Percentiles rank a stretch among this genome's conserved stretches.
phyloP scores from a whole-genome alignment of 2,888 invertebrate species.

The Callyntrura guangdongensis region DNA sequence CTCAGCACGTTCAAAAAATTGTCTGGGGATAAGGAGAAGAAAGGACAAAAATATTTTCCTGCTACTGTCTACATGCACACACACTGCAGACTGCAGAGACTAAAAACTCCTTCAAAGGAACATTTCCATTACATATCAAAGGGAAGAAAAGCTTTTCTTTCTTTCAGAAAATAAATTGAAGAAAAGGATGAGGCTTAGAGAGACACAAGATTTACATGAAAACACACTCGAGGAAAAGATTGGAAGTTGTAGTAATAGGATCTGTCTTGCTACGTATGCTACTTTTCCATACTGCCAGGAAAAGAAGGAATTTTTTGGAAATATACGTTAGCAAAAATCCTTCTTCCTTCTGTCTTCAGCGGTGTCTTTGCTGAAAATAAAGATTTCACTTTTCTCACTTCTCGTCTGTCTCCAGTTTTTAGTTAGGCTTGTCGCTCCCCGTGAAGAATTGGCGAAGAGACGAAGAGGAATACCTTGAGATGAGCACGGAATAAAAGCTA shows the following conservation, averaged over 20 bases:
- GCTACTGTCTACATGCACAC: neutral
- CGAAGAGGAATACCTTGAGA: constrained; percentile 11
- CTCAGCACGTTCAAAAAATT: neutral
- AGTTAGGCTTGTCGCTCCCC: constrained; percentile 18
- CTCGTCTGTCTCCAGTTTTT: neutral
- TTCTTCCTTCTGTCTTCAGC: constrained; percentile 7
- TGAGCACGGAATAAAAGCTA: constrained; percentile 9
- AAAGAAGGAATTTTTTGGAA: neutral
- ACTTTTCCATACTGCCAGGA: neutral
- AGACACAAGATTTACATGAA: constrained; percentile 64
- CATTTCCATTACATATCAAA: constrained; percentile 52
- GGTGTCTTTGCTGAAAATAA: neutral
- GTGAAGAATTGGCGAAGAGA: constrained; percentile 29
- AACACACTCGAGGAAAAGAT: constrained; percentile 55
- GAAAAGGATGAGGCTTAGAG: constrained; percentile 47
- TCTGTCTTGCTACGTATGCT: constrained; percentile 1
- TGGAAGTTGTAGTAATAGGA: constrained; percentile 46
- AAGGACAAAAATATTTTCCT: neutral
- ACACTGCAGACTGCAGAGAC: constrained; percentile 15
- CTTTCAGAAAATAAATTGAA: constrained; percentile 26
- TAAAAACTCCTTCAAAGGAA: constrained; percentile 39
- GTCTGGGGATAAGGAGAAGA: neutral
- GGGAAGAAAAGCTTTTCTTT: constrained; percentile 14
- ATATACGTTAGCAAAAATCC: constrained; percentile 36
- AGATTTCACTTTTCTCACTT: constrained; percentile 16